Base-by-base conservation (phyloP, 2,113 vertebrate species). In the Pao palembangensis region DNA sequence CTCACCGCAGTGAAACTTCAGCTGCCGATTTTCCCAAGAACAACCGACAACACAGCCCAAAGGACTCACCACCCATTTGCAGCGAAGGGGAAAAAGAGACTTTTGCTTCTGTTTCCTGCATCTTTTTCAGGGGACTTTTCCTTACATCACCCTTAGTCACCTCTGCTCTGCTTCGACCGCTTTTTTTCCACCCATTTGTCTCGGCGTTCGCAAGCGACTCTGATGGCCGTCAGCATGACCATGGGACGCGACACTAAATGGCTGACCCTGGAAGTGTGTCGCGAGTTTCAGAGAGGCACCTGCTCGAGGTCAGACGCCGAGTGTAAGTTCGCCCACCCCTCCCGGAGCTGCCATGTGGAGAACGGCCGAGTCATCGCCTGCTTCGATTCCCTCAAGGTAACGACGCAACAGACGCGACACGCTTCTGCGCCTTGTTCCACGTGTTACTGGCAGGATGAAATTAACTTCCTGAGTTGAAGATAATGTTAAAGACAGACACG, bases 361-460 rank as follows among this genome's bases (percentile, higher is more conserved):
- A 98, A 98, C 34, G 97, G 97, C 72, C 93, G 95, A 71, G 97
- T 98, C 90, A 94, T 98, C 74, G 96, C 97, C 89, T 98, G 97
- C 91, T 99, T 98, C 85, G 96, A 98, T 92, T 98, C 95, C 41
- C 92, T 99, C 78, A 99, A 99, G 96, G 97, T 99, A 93, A 93
- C 88, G 54, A 55, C 34, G 34, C 67, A 31, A 34, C 64, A 61
- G 46, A 61, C 48, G 64, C 62, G 16, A 18, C 42, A 48, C 60
- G 19, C 63, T 54, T 50, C 56, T 21, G 4, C 52, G 43, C 16
- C 3, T 21, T 60, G 34, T 5, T 17, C 6, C 44, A 47, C 44
- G 14, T 47, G 44, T 5, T 8, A 8, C 34, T 1, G 34, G 34
- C 8, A 12, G 11, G 34, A 8, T 11, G 34, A n/a, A 48, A n/a